Evolutionary conservation across 37 sponge, comb jelly and placozoan genomes (phyloP), one percentile per base, ranked within the genome.

Genomic region (Beroe forskalii): DNA sequence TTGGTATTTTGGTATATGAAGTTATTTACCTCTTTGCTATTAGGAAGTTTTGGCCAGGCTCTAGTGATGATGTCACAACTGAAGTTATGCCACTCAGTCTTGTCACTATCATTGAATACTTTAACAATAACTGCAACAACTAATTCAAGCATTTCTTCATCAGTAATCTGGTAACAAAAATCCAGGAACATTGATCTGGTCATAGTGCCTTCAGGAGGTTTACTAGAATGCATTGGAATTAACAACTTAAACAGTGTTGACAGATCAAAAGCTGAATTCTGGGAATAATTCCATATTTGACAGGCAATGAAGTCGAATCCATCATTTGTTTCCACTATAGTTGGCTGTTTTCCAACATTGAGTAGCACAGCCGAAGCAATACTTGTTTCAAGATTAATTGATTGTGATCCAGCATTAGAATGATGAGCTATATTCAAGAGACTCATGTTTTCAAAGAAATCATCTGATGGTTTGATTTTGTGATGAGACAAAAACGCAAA

Each of bases 151-250:
- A 37, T 44, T 25, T 9, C 40, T 25, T 80, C 86, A 41, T 80
- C 86, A 1, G 55, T 43, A 24, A 80, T 80, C 86, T 80, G 86
- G 27, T 80, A 80, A 44, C 55, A 41, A 80, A 80, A 80, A 1
- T 80, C 86, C 27, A 80, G 86, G 48, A 80, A 38, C 86, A 80
- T 80, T 41, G 86, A 44, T n/a, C 55, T 80, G 30, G 1, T 80
- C 55, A 80, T 41, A 44, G 86, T 38, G 1, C 55, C 44, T 24
- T 80, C 55, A 23, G 86, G 86, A 4, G 44, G 86, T 38, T 80
- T 80, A 80, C 24, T 25, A 35, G 35, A 14, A 43, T 80, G 86
- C 55, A 80, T 80, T 22, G 86, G 55, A 22, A 80, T 23, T 25
- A 80, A 27, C 17, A 80, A 80, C 48, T 44, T 80, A 24, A 44